Base-by-base conservation (phyloP, 2,888 invertebrate species). In the Rhagonycha fulva region DNA sequence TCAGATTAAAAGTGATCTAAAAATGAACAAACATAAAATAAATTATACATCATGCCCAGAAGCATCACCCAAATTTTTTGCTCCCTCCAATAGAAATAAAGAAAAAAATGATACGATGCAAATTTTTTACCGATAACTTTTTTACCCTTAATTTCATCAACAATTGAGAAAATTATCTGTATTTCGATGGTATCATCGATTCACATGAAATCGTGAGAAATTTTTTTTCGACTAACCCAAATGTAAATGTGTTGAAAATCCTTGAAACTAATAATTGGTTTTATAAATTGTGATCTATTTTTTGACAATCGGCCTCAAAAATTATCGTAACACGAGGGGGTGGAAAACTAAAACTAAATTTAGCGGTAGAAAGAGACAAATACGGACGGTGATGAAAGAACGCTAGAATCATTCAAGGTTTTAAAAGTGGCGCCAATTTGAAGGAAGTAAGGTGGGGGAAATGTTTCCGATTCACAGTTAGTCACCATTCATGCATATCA, bases 1-100 rank as follows among this genome's bases (percentile, higher is more conserved):
- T 77, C 77, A 75, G 77, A 77, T 75, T 77, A 75, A 77, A 75
- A 77, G 75, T 75, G 75, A 74, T 77, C 77, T 77, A 77, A 75
- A 72, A 77, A 77, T 74, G 71, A 71, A 70, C 66, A 28, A 70
- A 24, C 74, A 68, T 66, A 63, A 72, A 72, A 62, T 63, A 62
- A 72, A 69, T 75, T 67, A 66, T 47, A 72, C 28, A 62, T 11
- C 63, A 24, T 24, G 63, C 47, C 47, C 47, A 47, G 47, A n/a
- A 47, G 47, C 47, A 47, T 47, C 47, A 47, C 47, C 47, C n/a
- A 47, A 47, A 47, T 47, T 47, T 47, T 47, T 47, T 47, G 47
- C 47, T 47, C 47, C 47, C 47, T 47, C 47, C 47, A 47, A 47
- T 47, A 47, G 7, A 5, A 47, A 47, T n/a, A n/a, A 7, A 3